Evolutionary conservation across 2,113 vertebrate genomes (phyloP).

Genomic region (Salvator merianae): DNA sequence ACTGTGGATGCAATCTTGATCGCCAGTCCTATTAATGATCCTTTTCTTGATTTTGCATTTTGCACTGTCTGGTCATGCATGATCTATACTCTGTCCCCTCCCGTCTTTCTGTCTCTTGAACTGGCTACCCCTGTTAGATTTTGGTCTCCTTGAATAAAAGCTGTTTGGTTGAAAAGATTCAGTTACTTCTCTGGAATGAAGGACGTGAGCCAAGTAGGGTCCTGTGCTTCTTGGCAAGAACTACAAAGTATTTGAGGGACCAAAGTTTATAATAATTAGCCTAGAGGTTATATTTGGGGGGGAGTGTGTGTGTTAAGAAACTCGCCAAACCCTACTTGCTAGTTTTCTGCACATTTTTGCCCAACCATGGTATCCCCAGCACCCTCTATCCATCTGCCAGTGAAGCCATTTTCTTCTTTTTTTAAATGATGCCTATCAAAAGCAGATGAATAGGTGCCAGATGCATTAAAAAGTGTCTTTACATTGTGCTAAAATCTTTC

Average conservation of each 20-base stretch:
- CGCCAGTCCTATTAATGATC: not conserved
- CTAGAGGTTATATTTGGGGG: not conserved
- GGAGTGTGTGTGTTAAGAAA: not conserved
- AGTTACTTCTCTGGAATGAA: not conserved
- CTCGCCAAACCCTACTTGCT: not conserved
- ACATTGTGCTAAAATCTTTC: not conserved
- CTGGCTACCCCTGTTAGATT: not conserved
- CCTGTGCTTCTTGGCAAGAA: not conserved
- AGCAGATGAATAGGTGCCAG: not conserved
- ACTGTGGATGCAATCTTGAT: not conserved
- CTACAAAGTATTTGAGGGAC: too few relatives aligned
- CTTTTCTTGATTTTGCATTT: not conserved
- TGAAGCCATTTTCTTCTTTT: not conserved
- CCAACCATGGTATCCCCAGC: not conserved
- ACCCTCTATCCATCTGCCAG: not conserved
- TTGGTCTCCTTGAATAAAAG: accelerated
- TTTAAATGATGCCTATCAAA: not conserved
- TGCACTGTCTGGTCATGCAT: not conserved
- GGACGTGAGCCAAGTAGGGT: too few relatives aligned
- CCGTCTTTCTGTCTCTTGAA: not conserved
- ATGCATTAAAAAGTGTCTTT: not conserved
- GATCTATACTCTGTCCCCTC: not conserved
- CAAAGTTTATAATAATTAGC: not conserved
- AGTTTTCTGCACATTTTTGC: not conserved
- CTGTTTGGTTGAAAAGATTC: not conserved